A percentile compares a stretch with the other conserved stretches of the same genome.
Conservation (phyloP, 2,888 invertebrate genomes). For the Cerastoderma edule region DNA sequence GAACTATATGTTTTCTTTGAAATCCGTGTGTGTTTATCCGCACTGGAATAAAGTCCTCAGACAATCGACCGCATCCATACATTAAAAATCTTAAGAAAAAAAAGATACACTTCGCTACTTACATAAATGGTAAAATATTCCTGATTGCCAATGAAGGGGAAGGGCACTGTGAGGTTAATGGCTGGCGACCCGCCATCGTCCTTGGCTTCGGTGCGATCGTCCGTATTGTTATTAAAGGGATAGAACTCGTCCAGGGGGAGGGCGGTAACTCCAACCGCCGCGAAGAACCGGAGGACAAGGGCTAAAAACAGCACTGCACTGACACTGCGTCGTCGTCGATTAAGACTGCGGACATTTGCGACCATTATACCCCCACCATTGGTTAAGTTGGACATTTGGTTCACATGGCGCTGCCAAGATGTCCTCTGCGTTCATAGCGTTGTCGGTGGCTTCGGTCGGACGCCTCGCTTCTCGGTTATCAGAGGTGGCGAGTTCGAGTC, state of each 20-base stretch:
- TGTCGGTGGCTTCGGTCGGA: conserved; percentile 1
- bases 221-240: conserved; percentile 33
- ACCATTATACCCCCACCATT: conserved; percentile 58
- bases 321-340: conserved; percentile 26
- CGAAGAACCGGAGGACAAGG: conserved; percentile 14
- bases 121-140: conserved; percentile 44
- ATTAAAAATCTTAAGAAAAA: too few species aligned
- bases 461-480: too few species aligned
- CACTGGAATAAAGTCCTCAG: too few species aligned
- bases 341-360: conserved; percentile 45
- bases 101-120: too few species aligned
- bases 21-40: too few species aligned
- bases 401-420: conserved; percentile 41
- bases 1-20: too few species aligned
- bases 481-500: conserved; percentile 22
- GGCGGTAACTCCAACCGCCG: conserved; percentile 17
- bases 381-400: conserved; percentile 35
- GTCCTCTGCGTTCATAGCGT: conserved; percentile 45
- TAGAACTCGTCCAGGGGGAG: conserved; percentile 45
- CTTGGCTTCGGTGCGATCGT: conserved; percentile 25
- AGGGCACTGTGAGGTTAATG: conserved; percentile 26
- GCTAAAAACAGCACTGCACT: conserved; percentile 25
- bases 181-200: conserved; percentile 55
- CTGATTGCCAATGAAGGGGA: conserved; percentile 43
- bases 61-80: too few species aligned